Conservation (phyloP, 2,113 vertebrate genomes). For the Orientallactaga bullata region DNA sequence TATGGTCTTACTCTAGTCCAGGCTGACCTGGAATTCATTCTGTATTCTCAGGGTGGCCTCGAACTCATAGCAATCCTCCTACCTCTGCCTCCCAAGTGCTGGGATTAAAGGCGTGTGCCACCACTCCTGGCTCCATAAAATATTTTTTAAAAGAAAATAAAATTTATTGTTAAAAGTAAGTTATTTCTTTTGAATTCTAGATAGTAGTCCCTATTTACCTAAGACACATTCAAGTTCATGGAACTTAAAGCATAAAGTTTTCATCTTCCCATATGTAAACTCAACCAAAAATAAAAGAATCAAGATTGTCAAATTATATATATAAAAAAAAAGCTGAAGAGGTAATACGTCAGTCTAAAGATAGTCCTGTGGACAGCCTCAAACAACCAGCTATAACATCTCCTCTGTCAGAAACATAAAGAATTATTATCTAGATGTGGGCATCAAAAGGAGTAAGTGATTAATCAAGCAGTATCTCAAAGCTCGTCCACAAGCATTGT, state of each 20-base stretch:
- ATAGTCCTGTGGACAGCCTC: background rate
- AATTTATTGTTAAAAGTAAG: slow-evolving; percentile 61
- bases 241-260: background rate
- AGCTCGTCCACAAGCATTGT: slow-evolving; percentile 64
- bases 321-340: background rate
- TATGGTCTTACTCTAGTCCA: no score
- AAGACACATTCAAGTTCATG: slow-evolving; percentile 12
- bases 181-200: slow-evolving; percentile 52
- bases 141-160: slow-evolving; percentile 13
- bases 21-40: no score
- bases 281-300: background rate
- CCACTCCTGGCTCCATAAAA: no score
- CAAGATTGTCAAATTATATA: background rate
- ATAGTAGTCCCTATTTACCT: background rate
- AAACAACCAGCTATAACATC: background rate
- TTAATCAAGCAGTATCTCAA: slow-evolving; percentile 59
- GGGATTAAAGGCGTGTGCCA: no score
- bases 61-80: no score
- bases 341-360: background rate
- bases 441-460: slow-evolving; percentile 52
- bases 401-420: background rate
- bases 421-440: slow-evolving; percentile 59
- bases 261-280: background rate
- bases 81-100: no score
- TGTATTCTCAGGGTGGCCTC: no score